Conservation (phyloP, 2,113 vertebrate genomes). For the Platysternon megacephalum region DNA sequence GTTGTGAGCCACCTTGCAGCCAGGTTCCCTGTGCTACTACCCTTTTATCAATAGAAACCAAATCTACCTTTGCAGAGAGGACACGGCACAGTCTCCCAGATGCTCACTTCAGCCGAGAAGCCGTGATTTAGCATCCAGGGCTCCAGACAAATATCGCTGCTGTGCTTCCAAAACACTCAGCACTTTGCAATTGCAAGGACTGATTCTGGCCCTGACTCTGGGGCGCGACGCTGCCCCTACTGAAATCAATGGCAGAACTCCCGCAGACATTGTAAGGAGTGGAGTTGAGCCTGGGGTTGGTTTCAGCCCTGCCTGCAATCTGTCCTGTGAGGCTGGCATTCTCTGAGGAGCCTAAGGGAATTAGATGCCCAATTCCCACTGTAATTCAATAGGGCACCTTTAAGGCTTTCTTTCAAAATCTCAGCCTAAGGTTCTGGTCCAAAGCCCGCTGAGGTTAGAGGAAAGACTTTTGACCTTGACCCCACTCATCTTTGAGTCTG, state of each 20-base stretch:
- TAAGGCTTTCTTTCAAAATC: not conserved
- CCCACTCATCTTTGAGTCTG: not conserved
- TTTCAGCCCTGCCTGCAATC: not conserved
- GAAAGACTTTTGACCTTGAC: not conserved
- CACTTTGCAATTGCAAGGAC: not conserved
- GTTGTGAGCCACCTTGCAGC: conserved; percentile 27
- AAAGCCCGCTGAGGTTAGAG: not conserved
- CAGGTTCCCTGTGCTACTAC: conserved; percentile 57
- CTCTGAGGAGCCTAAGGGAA: not conserved
- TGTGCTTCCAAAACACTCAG: not conserved
- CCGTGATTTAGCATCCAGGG: not conserved
- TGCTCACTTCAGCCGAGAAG: not conserved
- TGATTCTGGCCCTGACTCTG: not conserved
- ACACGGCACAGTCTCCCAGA: not conserved
- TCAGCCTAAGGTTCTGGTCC: fast-evolving
- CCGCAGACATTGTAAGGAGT: not conserved
- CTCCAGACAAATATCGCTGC: not conserved
- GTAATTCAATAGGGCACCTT: not conserved
- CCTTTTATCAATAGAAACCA: conserved; percentile 68
- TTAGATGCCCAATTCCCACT: not conserved
- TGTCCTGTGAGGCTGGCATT: not conserved
- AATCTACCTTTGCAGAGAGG: conserved; percentile 58
- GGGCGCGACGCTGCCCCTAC: not conserved
- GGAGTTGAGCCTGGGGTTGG: not conserved
- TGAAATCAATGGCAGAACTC: not conserved